These are phyloP conservation scores for Echinops telfairi DNA, from an alignment of 2,113 vertebrate genomes.

Conservation along the genomic window DNA sequence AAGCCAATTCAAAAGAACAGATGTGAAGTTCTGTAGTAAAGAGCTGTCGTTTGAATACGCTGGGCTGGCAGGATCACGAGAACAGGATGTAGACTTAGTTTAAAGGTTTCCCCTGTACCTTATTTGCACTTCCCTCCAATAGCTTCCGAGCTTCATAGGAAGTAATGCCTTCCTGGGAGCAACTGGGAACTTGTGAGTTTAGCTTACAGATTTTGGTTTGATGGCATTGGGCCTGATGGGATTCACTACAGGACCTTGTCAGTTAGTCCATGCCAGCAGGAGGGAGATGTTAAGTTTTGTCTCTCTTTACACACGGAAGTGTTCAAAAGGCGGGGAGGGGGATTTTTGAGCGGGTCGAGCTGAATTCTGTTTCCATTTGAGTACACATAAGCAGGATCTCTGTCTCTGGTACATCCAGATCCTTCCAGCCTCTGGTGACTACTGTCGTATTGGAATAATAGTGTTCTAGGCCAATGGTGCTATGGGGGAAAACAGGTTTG, in stretches of 20 bases:
- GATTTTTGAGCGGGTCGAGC: not conserved
- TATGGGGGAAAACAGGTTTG: not conserved
- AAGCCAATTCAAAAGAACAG: not conserved
- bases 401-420: not conserved
- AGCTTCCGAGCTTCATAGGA: conserved; percentile 7
- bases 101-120: not conserved
- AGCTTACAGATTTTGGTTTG: not conserved
- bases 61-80: not conserved
- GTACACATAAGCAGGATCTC: not conserved
- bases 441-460: not conserved
- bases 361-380: not conserved
- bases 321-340: not conserved
- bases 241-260: not conserved
- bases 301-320: not conserved
- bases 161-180: not conserved
- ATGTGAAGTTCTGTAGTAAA: conserved; percentile 13
- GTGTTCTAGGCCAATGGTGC: not conserved
- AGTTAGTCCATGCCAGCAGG: not conserved
- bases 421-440: not conserved
- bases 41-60: conserved; percentile 35
- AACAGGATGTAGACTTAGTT: conserved; percentile 12
- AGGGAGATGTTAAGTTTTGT: conserved; percentile 45
- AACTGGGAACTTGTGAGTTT: conserved; percentile 5
- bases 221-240: not conserved
- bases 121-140: conserved; percentile 46